A percentile compares a stretch with the other conserved stretches of the same genome.
Evolutionary conservation across 2,113 vertebrate species (phyloP).

Genomic region (Cryptotis parvus): DNA sequence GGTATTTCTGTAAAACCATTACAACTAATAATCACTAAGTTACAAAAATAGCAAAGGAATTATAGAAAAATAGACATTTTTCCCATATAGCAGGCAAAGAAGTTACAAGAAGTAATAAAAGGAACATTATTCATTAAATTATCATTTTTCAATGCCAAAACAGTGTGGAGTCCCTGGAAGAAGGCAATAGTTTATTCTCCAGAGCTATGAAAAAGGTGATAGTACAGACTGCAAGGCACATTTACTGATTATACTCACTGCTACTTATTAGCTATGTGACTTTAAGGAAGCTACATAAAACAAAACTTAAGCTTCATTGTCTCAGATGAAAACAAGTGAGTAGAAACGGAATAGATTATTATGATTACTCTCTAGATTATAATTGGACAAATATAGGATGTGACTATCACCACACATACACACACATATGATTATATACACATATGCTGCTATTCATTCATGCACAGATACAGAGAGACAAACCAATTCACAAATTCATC

Average conservation of each 20-base stretch:
- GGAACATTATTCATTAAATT: not conserved
- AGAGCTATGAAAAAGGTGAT: no score
- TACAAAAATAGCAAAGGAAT: constrained; percentile 29
- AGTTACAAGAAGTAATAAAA: constrained; percentile 23
- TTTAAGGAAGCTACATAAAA: not conserved
- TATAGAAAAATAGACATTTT: constrained; percentile 45
- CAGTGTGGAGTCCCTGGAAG: not conserved
- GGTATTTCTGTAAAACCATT: constrained; percentile 17
- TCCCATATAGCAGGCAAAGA: not conserved
- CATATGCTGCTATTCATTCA: no score
- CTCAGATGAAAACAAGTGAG: not conserved
- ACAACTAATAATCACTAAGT: constrained; percentile 35
- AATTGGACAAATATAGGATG: not conserved
- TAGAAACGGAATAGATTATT: not conserved
- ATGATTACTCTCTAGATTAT: not conserved
- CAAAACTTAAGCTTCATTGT: not conserved
- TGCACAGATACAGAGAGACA: no score
- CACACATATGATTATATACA: no score
- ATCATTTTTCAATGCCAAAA: not conserved
- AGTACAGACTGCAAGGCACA: no score
- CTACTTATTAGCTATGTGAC: not conserved
- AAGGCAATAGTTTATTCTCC: not conserved
- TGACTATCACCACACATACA: not conserved
- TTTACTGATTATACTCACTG: no score
- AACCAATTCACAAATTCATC: no score